phyloP scores from a whole-genome alignment of 2,888 invertebrate genomes.

The Actias luna region DNA sequence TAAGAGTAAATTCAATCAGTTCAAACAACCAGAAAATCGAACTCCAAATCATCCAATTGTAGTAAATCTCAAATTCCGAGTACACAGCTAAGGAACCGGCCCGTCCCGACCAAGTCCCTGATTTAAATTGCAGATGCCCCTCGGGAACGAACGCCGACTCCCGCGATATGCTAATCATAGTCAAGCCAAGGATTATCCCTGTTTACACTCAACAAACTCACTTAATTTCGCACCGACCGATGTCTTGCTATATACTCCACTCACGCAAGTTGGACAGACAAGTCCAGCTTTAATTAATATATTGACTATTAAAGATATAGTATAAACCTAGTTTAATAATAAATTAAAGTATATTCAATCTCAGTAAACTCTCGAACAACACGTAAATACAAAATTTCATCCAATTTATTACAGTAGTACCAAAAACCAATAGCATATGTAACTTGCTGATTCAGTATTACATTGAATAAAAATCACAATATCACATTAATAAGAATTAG shows the following conservation, averaged over 20 bases:
- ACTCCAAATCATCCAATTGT: conserved; percentile 78
- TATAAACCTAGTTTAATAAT: too few species aligned
- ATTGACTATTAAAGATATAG: too few species aligned
- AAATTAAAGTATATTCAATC: too few species aligned
- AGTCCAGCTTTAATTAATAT: conserved; percentile 27
- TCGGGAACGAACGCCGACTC: conserved; percentile 74
- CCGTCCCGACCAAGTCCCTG: conserved; percentile 76
- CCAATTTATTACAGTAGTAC: too few species aligned
- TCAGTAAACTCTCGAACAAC: too few species aligned
- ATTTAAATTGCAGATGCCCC: conserved; percentile 81
- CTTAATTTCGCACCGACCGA: conserved; percentile 78
- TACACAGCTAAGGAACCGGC: conserved; percentile 74
- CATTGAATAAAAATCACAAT: too few species aligned
- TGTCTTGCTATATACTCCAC: conserved; percentile 68
- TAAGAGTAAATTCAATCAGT: conserved; percentile 73
- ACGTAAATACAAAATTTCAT: too few species aligned
- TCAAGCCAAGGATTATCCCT: conserved; percentile 81
- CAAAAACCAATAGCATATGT: too few species aligned
- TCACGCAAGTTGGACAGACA: conserved; percentile 26
- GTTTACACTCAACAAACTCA: conserved; percentile 82
- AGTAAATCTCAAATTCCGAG: conserved; percentile 78
- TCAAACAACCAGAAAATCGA: conserved; percentile 79
- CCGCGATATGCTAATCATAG: conserved; percentile 82
- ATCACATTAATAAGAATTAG: too few species aligned
- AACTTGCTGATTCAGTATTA: too few species aligned